Base-by-base conservation (phyloP, 2,113 vertebrate species). In the Calcarius ornatus region DNA sequence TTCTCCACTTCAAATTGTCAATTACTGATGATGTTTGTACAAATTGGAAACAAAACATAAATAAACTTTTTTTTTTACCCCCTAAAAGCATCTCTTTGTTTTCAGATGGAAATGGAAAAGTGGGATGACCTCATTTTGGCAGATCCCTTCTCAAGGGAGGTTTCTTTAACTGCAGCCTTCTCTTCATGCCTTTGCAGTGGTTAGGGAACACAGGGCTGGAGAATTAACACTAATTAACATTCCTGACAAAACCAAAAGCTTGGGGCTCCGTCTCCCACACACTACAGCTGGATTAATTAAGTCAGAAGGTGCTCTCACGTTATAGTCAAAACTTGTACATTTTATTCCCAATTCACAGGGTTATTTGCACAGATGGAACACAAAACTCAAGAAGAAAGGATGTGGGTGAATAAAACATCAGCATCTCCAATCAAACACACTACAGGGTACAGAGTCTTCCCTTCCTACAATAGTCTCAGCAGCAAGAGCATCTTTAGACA, bases 291-390 rank as follows among this genome's bases (percentile, higher is more conserved):
- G 8, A 45, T 86, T 78, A 95, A 97, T 73, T 54, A 76, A 97
- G 78, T 96, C 93, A 96, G 94, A 94, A 97, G 93, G 88, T 96
- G 95, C 93, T 96, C 92, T 96, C 94, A 10, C 86, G 86, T 77
- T 96, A 90, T 96, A 96, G 95, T 95, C 95, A 97, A 97, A 97
- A 97, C 92, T 95, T 84, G 88, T 93, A 97, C 90, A 96, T 97
- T 97, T 97, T 97, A 96, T 97, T 97, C 95, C 94, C 92, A 86
- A 90, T 94, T 96, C 95, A 97, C 85, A 96, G 94, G 93, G 93
- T 95, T 96, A 94, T 96, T 96, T 94, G 95, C 94, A 96, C 95
- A 97, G 94, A 95, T 96, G 92, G 95, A 97, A 97, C 95, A 97
- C 93, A 96, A 97, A 96, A 96, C 90, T 95, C 92, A 95, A 94